These are phyloP conservation scores for Ctenochaetus hawaiiensis DNA, from an alignment of 2,797 vertebrate species.

Conservation along the genomic window DNA sequence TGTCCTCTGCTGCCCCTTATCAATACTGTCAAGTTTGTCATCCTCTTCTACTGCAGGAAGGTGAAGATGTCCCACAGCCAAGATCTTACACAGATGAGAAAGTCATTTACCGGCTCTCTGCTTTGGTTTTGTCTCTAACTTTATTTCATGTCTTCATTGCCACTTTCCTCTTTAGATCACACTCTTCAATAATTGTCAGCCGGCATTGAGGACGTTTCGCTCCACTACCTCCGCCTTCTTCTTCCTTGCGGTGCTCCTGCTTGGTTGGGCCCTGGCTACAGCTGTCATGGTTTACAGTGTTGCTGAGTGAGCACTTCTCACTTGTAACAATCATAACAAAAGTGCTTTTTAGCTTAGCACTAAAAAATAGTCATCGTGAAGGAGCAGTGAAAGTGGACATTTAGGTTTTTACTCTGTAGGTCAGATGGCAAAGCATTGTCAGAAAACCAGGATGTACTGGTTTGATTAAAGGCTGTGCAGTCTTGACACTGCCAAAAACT, in stretches of 20 bases:
- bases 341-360: neutral
- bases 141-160: neutral
- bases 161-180: constrained; percentile 78
- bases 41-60: constrained; percentile 92
- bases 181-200: constrained; percentile 89
- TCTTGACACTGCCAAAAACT: too few relatives aligned
- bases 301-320: constrained; percentile 83
- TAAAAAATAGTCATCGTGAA: neutral
- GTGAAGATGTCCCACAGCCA: constrained; percentile 66
- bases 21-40: constrained; percentile 89
- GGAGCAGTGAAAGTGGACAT: neutral
- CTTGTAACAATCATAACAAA: constrained; percentile 9
- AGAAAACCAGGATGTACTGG: neutral
- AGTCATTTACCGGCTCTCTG: neutral
- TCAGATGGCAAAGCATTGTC: neutral
- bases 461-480: too few relatives aligned
- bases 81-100: neutral
- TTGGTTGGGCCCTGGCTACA: constrained; percentile 86
- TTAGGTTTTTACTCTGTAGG: neutral
- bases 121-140: constrained; percentile 4
- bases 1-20: constrained; percentile 91
- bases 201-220: constrained; percentile 88
- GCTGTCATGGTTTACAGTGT: constrained; percentile 88
- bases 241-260: constrained; percentile 89
- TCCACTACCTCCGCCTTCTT: constrained; percentile 89